Evolutionary conservation across 2,113 vertebrate species (phyloP).

Genomic region (Leucosticte australis): DNA sequence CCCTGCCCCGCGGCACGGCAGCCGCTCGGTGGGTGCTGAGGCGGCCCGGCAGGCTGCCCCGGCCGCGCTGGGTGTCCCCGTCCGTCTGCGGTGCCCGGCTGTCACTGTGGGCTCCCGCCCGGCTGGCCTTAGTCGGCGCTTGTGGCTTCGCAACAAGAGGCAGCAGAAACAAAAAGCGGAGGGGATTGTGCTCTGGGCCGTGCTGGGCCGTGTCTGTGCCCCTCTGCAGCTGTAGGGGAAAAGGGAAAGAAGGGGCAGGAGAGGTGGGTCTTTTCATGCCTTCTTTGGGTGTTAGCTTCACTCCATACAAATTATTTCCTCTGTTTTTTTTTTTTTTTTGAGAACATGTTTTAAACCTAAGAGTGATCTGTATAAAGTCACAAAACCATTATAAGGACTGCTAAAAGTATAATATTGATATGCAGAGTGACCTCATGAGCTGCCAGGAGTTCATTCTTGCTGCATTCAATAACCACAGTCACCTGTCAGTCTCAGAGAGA

Average conservation of each 20-base stretch:
- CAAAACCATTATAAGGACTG: neutral
- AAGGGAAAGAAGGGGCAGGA: neutral
- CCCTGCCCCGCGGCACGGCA: neutral
- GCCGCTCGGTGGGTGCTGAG: neutral
- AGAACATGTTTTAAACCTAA: neutral
- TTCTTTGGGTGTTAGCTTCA: neutral
- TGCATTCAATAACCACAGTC: neutral
- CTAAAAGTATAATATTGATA: neutral
- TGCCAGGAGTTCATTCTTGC: neutral
- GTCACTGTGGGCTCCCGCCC: neutral
- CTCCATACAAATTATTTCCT: neutral
- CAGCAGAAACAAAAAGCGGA: neutral
- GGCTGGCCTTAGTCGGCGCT: rapidly evolving
- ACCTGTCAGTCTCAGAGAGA: neutral
- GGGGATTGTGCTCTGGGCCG: rapidly evolving
- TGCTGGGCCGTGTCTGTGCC: neutral
- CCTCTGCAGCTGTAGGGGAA: neutral
- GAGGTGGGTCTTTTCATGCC: neutral
- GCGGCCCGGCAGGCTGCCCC: neutral
- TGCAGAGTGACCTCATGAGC: neutral
- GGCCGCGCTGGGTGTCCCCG: neutral
- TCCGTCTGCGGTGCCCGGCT: neutral
- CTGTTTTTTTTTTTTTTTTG: neutral
- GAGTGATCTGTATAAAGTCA: neutral
- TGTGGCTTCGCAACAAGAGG: neutral